Base-by-base conservation (phyloP, 2,888 invertebrate genomes). In the Mystacides longicornis region DNA sequence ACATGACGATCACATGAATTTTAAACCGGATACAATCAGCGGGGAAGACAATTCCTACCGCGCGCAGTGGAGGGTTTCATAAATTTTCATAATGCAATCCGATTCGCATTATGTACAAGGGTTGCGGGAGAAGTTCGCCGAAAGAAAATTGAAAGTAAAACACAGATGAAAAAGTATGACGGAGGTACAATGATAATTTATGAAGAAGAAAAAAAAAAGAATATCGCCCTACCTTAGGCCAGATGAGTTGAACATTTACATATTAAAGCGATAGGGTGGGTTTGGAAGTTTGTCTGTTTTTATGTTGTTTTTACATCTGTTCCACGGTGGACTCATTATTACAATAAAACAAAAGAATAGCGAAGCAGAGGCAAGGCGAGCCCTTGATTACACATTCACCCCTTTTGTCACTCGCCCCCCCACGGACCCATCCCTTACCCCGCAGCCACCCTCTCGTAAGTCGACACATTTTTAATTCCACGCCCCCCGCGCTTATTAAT, bases 401-500 rank as follows among this genome's bases (percentile, higher is more conserved):
- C 56, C 46, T 56, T 56, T 45, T 50, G 23, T 18, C 37, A 16
- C 33, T 21, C 23, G 18, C 27, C 55, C 23, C 33, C 55, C 33
- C 51, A 33, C 51, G 43, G 20, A 45, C 14, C 4, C 37, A 37
- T 5, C 37, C 51, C 42, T 16, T 20, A 16, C n/a, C 20, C 18
- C 18, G 19, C 21, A 21, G 37, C 43, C 46, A 18, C 23, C 55
- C 23, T 23, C 54, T 33, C 27, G 43, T 23, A 51, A 57, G 54
- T 57, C 52, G 56, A 51, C 59, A 56, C 56, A 59, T 59, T 59
- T 59, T 59, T 59, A 59, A 59, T 55, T 55, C 56, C 46, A n/a
- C 46, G 20, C 51, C 54, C 46, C 43, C 49, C 49, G 46, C 51
- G 54, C 51, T 58, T 58, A 58, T 58, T 58, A 55, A 58, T 58